Percentiles rank a stretch among this genome's conserved stretches.
Conservation (phyloP, 1,140 invertebrate genomes). For the Leptinotarsa lineolata region DNA sequence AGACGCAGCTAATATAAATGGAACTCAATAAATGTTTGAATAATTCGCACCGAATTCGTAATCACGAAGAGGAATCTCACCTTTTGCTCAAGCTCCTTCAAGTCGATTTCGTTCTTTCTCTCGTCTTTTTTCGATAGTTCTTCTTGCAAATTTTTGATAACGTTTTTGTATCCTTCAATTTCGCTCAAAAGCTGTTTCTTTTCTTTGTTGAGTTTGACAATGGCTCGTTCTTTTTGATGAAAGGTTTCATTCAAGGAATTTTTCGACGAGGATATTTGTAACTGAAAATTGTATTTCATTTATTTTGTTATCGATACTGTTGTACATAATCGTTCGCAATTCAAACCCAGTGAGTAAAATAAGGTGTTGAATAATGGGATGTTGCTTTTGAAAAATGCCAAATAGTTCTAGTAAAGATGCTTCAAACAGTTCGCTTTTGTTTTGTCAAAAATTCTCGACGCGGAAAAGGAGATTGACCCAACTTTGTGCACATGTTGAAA, state of each 20-base stretch:
- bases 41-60: neutral
- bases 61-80: neutral
- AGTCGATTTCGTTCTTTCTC: neutral
- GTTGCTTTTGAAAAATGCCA: no score
- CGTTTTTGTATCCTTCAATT: slow-evolving; percentile 32
- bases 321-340: neutral
- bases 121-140: slow-evolving; percentile 11
- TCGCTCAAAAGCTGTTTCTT: slow-evolving; percentile 12
- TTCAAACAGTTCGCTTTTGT: no score
- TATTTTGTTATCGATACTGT: neutral
- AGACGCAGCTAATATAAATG: no score
- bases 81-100: slow-evolving; percentile 1
- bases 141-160: slow-evolving; percentile 19
- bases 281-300: slow-evolving; percentile 6
- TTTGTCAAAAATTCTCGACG: no score
- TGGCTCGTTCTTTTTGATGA: slow-evolving; percentile 14
- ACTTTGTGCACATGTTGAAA: no score
- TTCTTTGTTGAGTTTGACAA: slow-evolving; percentile 20
- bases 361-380: no score
- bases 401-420: no score
- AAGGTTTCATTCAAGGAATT: slow-evolving; percentile 11
- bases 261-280: slow-evolving; percentile 5
- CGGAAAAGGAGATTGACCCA: no score
- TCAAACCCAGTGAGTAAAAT: no score
- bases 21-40: neutral